These are phyloP conservation scores for Leucophenga montana DNA, from an alignment of 2,888 invertebrate genomes.

Conservation along the genomic window DNA sequence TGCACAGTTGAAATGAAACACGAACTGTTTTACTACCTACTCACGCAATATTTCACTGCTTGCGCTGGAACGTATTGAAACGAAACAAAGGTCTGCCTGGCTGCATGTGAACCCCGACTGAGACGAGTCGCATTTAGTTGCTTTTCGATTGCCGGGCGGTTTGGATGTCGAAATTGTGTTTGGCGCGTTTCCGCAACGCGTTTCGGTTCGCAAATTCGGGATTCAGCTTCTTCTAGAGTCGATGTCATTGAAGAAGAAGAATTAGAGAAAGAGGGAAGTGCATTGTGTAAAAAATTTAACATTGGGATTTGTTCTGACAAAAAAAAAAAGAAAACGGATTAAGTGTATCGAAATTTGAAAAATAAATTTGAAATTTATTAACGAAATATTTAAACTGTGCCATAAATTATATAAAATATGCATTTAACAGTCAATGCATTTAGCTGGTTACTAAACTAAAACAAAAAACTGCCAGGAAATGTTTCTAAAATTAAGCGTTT, in stretches of 20 bases:
- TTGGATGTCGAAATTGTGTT: conserved; percentile 51
- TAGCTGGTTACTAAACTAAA: not conserved
- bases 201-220: conserved; percentile 11
- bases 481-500: not conserved
- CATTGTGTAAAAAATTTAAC: not conserved
- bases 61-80: conserved; percentile 14
- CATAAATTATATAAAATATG: not conserved
- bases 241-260: not conserved
- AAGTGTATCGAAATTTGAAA: conserved; percentile 4
- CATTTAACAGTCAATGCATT: not conserved
- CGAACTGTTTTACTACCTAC: conserved; percentile 14
- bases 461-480: not conserved
- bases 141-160: conserved; percentile 62
- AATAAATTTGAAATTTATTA: conserved; percentile 14
- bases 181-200: conserved; percentile 16
- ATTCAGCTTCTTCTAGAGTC: not conserved
- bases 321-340: conserved; percentile 10
- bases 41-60: no score
- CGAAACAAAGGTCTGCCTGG: conserved; percentile 15
- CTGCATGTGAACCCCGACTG: conserved; percentile 5
- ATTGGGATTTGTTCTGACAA: not conserved
- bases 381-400: not conserved
- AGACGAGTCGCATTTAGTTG: conserved; percentile 53
- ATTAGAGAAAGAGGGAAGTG: no score
- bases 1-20: conserved; percentile 13